Conservation (phyloP, 1,140 invertebrate genomes). For the Caligus rogercresseyi region DNA sequence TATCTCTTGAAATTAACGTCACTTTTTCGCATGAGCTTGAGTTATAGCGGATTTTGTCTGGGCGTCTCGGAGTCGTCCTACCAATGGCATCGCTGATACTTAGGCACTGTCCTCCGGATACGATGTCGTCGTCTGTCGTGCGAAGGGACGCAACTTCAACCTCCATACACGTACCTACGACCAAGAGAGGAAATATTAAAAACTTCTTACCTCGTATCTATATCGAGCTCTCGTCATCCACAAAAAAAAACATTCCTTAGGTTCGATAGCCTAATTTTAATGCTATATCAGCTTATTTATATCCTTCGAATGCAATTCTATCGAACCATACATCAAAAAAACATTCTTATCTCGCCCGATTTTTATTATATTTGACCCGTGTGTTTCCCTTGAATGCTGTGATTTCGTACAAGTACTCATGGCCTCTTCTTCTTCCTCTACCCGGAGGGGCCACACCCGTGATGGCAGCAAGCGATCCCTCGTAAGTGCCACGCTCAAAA, state of each 20-base stretch:
- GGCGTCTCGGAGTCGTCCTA: not conserved
- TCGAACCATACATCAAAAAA: not conserved
- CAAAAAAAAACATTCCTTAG: not conserved
- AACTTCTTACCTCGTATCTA: too few relatives aligned
- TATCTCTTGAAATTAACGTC: not conserved
- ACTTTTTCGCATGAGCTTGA: conserved; percentile 11
- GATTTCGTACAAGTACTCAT: conserved; percentile 16
- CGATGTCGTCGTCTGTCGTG: conserved; percentile 16
- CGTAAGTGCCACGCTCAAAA: conserved; percentile 16
- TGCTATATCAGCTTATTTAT: too few relatives aligned
- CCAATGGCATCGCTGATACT: conserved; percentile 17
- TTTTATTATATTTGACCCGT: not conserved
- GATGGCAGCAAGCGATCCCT: conserved; percentile 10
- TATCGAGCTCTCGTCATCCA: not conserved
- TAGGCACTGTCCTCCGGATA: conserved; percentile 16
- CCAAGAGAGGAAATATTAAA: not conserved
- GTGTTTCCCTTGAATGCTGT: conserved; percentile 18
- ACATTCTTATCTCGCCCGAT: not conserved
- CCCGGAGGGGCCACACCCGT: conserved; percentile 17
- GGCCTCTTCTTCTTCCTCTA: conserved; percentile 17
- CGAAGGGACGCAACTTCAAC: conserved; percentile 13
- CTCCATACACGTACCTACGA: conserved; percentile 10
- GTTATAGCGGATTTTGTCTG: conserved; percentile 16
- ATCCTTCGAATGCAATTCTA: too few relatives aligned
- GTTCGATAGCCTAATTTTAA: too few relatives aligned